Conservation (phyloP, 2,113 vertebrate species). For the Callionymus lyra region DNA sequence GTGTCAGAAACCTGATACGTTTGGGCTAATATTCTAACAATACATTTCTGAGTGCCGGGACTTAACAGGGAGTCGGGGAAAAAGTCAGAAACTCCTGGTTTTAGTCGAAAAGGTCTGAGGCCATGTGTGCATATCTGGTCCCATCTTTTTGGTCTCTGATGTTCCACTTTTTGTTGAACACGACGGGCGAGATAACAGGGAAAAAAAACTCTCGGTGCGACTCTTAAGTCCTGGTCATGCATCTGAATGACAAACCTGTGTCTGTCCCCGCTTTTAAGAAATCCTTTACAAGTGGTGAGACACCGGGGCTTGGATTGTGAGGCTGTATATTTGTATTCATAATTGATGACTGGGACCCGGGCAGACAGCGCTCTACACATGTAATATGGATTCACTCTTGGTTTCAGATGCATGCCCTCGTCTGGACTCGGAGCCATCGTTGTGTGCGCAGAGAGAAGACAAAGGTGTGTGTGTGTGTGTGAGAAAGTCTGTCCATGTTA, state of each 20-base stretch:
- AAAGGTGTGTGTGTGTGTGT: conserved; percentile 18
- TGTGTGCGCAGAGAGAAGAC: conserved; percentile 41
- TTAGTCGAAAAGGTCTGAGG: no score
- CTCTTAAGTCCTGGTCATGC: conserved; percentile 54
- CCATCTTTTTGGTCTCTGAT: conserved; percentile 9
- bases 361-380: conserved; percentile 79
- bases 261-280: conserved; percentile 74
- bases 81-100: no score
- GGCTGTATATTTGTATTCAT: conserved; percentile 89
- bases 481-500: conserved; percentile 12
- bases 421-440: conserved; percentile 56
- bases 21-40: no score
- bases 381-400: conserved; percentile 78
- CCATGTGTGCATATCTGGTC: no score
- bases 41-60: no score
- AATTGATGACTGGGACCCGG: conserved; percentile 85
- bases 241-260: conserved; percentile 74
- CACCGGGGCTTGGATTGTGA: conserved; percentile 68
- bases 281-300: conserved; percentile 73
- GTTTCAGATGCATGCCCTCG: conserved; percentile 64
- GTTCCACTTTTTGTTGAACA: conserved; percentile 30
- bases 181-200: conserved; percentile 42
- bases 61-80: no score
- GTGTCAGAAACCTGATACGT: no score
- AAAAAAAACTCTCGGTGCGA: conserved; percentile 35